Evolutionary conservation across 1,140 invertebrate species (phyloP), one percentile per base, ranked within the genome.

Genomic region (Lerema accius): DNA sequence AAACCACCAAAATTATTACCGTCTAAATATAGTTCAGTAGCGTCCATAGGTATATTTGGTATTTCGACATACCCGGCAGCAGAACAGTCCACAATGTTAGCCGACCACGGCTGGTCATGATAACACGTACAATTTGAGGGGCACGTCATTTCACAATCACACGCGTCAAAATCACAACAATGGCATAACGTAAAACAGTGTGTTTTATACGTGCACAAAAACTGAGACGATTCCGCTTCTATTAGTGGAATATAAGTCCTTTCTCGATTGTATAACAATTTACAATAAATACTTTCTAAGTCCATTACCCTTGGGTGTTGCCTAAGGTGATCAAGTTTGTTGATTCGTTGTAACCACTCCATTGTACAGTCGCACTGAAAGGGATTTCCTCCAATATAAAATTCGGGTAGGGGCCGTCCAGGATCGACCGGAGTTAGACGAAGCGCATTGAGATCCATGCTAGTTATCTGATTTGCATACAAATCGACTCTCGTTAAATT

Each of bases 101-200:
- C 95, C 10, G 96, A 95, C 97, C 97, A 98, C 32, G 96, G 95
- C 81, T 98, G 96, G 89, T 98, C 97, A 83, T 98, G 96, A 92
- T 97, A 98, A 80, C 97, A 98, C 11, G 96, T 97, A 90, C 97
- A 98, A 85, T 98, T 97, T 40, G 94, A 95, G 10, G 97, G 97
- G 84, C 97, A 98, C 48, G 96, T 97, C 97, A 98, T 98, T 93
- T 98, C 96, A 91, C 97, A 98, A 92, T 98, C 97, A 91, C 97
- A 98, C 48, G 97, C 96, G 83, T 98, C 97, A 86, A 97, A 98
- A 86, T 98, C 97, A 87, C 97, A 98, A 92, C 97, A 98, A 81
- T 98, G 96, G 78, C 97, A 98, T 37, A 98, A 92, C 2, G 96
- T 95, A 84, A 98, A 98, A 91, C 97, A 98, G 78, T 98, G 97